A percentile compares a stretch with the other conserved stretches of the same genome.
Evolutionary conservation across 2,113 vertebrate species (phyloP).

Genomic region (Macquaria ambigua): DNA sequence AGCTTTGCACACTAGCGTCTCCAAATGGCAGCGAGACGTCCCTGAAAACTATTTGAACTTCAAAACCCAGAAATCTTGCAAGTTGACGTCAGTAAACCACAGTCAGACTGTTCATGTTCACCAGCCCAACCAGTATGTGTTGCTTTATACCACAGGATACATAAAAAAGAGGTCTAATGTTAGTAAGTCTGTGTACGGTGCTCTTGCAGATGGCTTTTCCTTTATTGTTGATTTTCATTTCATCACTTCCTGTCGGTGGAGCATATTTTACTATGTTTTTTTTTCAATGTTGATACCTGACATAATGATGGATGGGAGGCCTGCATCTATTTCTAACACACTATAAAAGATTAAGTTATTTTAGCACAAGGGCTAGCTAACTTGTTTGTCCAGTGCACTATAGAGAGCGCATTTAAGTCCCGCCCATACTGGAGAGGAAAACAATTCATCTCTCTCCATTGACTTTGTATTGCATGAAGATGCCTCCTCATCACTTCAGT

Average conservation of each 20-base stretch:
- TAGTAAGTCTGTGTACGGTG: not conserved
- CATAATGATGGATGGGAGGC: not conserved
- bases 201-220: not conserved
- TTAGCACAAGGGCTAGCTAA: not conserved
- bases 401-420: too few species aligned
- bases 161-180: not conserved
- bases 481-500: too few species aligned
- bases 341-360: not conserved
- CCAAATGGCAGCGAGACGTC: conserved; percentile 50
- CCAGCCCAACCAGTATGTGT: not conserved
- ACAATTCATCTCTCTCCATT: too few species aligned
- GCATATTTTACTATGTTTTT: not conserved
- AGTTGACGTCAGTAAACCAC: conserved; percentile 32
- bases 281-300: not conserved
- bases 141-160: not conserved
- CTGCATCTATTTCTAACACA: not conserved
- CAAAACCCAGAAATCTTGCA: conserved; percentile 51
- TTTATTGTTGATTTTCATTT: not conserved
- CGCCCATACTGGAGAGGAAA: too few species aligned
- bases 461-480: too few species aligned
- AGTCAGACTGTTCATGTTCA: conserved; percentile 23
- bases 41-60: conserved; percentile 34
- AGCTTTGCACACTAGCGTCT: conserved; percentile 55
- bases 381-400: not conserved
- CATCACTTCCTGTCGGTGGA: not conserved